Base-by-base conservation (phyloP, 1,140 invertebrate species). In the Camponotus pennsylvanicus region DNA sequence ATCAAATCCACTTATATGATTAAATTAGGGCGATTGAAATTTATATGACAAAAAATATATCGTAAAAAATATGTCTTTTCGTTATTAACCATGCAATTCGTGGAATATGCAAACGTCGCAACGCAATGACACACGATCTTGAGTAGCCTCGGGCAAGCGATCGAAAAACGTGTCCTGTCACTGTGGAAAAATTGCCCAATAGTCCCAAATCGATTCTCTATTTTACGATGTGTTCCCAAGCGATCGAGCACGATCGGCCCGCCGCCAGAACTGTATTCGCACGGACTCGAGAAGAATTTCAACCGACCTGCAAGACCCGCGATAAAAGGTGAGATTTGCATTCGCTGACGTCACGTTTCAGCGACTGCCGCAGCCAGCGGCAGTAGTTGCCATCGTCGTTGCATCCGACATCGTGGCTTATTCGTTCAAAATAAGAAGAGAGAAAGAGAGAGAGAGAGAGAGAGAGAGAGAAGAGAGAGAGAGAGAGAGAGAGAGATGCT, bases 311-410 rank as follows among this genome's bases (percentile, higher is more conserved):
- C 49, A 66, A 71, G 61, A 42, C 18, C 49, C 57, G 49, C 73
- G 69, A 87, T 85, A 75, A 73, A 88, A 88, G 84, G 42, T 57
- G 52, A 87, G 45, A 89, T 89, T 89, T 89, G 71, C 87, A 89
- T 87, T 78, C 79, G 80, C 79, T 85, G 87, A 87, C 86, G 59
- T 89, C 80, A 76, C 63, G 59, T 86, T 63, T 45, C 64, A 66
- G n/a, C 59, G 42, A 45, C 55, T 84, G 61, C 40, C 75, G 70
- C 61, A 45, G 13, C 63, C 79, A 55, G 27, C 59, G 42, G n/a
- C 55, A 45, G 67, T 42, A 75, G 79, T 83, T 75, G 69, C 69
- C 15, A 13, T 61, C 40, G 55, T 32, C 42, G 27, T 83, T 55
- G 64, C 67, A 82, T 77, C 49, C 59, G 82, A 61, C 73, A 40